Evolutionary conservation across 2,113 vertebrate genomes (phyloP).

Genomic region (Oreochromis spilurus): DNA sequence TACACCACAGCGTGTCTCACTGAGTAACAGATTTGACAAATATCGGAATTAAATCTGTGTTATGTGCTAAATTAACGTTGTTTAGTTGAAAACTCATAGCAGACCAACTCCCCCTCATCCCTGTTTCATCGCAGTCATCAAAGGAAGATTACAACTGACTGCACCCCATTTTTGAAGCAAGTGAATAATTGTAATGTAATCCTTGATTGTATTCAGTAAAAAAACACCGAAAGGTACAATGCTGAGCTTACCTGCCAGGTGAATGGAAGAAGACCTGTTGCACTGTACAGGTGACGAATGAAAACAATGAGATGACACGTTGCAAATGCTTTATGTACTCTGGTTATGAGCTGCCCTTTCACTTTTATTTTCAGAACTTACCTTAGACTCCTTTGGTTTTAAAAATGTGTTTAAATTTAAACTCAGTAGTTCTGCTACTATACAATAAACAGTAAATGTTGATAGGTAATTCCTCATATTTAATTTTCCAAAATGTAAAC

Average conservation of each 20-base stretch:
- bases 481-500: neutral
- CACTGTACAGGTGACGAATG: neutral
- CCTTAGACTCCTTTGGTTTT: neutral
- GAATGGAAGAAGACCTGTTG: neutral
- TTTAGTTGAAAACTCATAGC: fast-evolving
- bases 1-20: fast-evolving
- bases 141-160: neutral
- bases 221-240: fast-evolving
- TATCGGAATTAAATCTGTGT: fast-evolving
- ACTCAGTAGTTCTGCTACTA: neutral
- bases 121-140: fast-evolving
- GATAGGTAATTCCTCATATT: fast-evolving
- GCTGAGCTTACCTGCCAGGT: neutral
- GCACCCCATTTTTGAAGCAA: neutral
- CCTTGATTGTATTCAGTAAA: neutral
- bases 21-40: neutral
- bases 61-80: neutral
- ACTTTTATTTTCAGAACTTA: neutral
- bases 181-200: neutral
- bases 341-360: neutral
- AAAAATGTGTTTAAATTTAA: neutral
- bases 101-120: fast-evolving
- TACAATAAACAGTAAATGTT: neutral
- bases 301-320: fast-evolving
- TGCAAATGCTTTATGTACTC: neutral